Conservation (phyloP, 1,140 invertebrate species). For the Drosophila nannoptera region DNA sequence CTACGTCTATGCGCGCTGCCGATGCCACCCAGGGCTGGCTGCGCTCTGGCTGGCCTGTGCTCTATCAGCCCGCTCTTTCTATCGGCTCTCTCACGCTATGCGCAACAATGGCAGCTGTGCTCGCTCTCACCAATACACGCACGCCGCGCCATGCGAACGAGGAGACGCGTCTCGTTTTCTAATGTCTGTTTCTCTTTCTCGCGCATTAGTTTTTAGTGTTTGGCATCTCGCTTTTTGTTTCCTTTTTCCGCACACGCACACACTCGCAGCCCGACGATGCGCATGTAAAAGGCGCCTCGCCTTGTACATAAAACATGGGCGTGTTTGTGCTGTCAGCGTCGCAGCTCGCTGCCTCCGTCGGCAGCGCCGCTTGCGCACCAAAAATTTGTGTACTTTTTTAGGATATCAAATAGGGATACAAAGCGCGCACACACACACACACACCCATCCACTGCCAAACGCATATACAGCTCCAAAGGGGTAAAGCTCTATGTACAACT, state of each 20-base stretch:
- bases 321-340: constrained; percentile 67
- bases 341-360: constrained; percentile 35
- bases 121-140: constrained; percentile 44
- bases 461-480: constrained; percentile 7
- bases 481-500: constrained; percentile 43
- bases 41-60: constrained; percentile 34
- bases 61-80: constrained; percentile 37
- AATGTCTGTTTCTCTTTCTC: constrained; percentile 78
- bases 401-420: constrained; percentile 78
- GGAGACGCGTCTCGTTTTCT: constrained; percentile 68
- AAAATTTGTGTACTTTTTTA: constrained; percentile 78
- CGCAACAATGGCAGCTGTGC: constrained; percentile 54
- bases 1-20: constrained; percentile 29
- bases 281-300: constrained; percentile 49
- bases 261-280: constrained; percentile 22
- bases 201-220: constrained; percentile 78
- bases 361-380: constrained; percentile 59
- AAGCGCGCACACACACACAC: constrained; percentile 22
- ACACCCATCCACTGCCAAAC: constrained; percentile 14
- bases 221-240: constrained; percentile 77
- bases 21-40: constrained; percentile 14
- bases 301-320: constrained; percentile 77
- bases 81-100: constrained; percentile 40
- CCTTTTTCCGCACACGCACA: constrained; percentile 58
- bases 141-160: constrained; percentile 27